Base-by-base conservation (phyloP, 2,888 invertebrate genomes). In the Lepidonotus clava region DNA sequence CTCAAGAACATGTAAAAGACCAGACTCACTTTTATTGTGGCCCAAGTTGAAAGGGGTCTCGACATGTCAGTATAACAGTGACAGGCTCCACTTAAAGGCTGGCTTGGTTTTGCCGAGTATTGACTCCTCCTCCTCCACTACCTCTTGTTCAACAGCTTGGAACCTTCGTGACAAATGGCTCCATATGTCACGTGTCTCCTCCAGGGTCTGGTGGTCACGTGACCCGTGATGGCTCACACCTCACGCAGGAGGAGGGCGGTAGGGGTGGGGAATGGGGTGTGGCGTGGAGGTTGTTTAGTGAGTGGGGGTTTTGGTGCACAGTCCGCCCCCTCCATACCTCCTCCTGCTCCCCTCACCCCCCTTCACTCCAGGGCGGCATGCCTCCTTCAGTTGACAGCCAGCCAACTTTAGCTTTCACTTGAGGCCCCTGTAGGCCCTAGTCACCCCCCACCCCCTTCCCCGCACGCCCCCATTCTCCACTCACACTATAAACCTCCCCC, bases 371-470 rank as follows among this genome's bases (percentile, higher is more conserved):
- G n/a, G 2, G 24, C 28, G 24, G 56, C 14, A n/a, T 56, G n/a
- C 56, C 5, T 32, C 61, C 61, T 61, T 32, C 61, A 61, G 61
- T 61, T 61, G 61, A 61, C 61, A 61, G 61, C 5, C 61, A 28
- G 61, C 2, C 56, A 56, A 56, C 61, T 61, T 61, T n/a, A 56
- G 56, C 61, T 32, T 32, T 28, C 24, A 18, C 24, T 2, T 32
- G 11, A 24, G 28, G 6, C 28, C 28, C 24, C 61, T 61, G 61
- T 61, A 2, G 18, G 56, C 56, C 28, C n/a, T 32, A 61, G 11
- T 11, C 28, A 61, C 28, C 61, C 61, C 14, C 28, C 2, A 18
- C 21, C 53, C 21, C 36, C 36, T 32, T 28, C 24, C 24, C 24
- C 2, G 28, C 24, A 24, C 61, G 6, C 28, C 28, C 24, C 61